phyloP scores from a whole-genome alignment of 1,140 invertebrate genomes.

The Drosophila chauvacae region DNA sequence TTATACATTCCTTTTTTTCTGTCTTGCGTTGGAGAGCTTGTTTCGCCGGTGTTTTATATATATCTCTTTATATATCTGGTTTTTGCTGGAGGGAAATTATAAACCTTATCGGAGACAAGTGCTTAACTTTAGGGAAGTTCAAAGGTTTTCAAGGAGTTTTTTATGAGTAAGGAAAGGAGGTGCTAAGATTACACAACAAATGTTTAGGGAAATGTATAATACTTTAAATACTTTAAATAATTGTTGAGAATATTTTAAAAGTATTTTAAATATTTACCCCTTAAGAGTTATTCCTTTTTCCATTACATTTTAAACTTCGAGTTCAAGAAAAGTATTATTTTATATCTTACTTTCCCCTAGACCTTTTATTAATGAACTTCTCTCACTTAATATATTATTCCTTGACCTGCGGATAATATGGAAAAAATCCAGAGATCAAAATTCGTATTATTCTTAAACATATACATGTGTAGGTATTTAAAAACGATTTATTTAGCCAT shows the following conservation, averaged over 20 bases:
- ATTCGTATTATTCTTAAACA: neutral
- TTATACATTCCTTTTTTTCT: neutral
- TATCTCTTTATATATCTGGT: neutral
- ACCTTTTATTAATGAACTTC: neutral
- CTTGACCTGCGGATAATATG: neutral
- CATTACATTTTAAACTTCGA: neutral
- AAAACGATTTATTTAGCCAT: constrained; percentile 44
- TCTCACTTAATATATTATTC: neutral
- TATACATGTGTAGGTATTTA: constrained; percentile 22
- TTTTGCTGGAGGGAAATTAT: constrained; percentile 26
- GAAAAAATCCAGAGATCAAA: constrained; percentile 4
- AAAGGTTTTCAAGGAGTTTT: neutral
- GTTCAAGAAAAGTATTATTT: neutral
- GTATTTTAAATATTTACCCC: neutral
- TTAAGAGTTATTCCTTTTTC: neutral
- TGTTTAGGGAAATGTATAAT: too few species aligned
- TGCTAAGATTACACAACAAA: neutral
- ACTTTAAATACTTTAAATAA: too few species aligned
- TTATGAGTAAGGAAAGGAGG: neutral
- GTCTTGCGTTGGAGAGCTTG: neutral
- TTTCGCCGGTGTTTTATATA: constrained; percentile 4
- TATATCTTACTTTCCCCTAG: neutral
- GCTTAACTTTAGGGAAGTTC: neutral
- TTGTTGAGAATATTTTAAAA: neutral
- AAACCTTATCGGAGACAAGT: constrained; percentile 37